Evolutionary conservation across 53 echinoderm and acorn worm genomes (phyloP), one percentile per base, ranked within the genome.

Genomic region (Glandiceps talaboti): DNA sequence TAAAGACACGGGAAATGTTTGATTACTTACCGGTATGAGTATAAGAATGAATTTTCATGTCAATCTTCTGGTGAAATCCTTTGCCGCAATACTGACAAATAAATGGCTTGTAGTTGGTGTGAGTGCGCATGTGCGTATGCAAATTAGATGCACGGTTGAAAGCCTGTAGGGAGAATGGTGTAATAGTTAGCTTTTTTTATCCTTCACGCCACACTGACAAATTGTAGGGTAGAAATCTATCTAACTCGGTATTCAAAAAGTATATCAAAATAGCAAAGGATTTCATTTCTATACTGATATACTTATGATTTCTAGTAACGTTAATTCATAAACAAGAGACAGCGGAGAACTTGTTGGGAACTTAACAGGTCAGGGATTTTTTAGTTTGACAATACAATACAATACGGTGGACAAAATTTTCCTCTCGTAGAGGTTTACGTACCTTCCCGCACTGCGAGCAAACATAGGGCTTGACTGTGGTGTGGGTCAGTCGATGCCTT

Each of bases 21-120:
- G 20, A 45, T 25, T 31, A 74, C 89, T 85, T 74, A 99, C 99
- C 99, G 14, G 99, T 99, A 74, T 99, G 99, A n/a, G 93, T 99
- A 27, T 99, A 99, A 1, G 91, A 99, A 32, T 99, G 99, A 20
- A 99, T 99, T 82, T 99, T 99, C 99, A 99, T 97, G 32, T 99
- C 99, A 28, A 99, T 93, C 79, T 99, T 99, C 83, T 99, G 99
- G 75, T 99, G 99, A 74, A 99, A 99, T 77, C 99, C 99, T 76
- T 99, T 93, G 32, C 90, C 93, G 77, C 99, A 99, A n/a, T 91
- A 99, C 75, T 91, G 91, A 45, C 99, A 99, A 0, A 88, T 80
- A 32, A 99, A 99, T n/a, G 99, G 93, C 81, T 93, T 93, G 81
- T 93, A 93, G 88, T 93, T 91, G 72, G 99, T 99, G 83, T 93